phyloP scores from a whole-genome alignment of 1,140 invertebrate species.

The Orchesella cincta region DNA sequence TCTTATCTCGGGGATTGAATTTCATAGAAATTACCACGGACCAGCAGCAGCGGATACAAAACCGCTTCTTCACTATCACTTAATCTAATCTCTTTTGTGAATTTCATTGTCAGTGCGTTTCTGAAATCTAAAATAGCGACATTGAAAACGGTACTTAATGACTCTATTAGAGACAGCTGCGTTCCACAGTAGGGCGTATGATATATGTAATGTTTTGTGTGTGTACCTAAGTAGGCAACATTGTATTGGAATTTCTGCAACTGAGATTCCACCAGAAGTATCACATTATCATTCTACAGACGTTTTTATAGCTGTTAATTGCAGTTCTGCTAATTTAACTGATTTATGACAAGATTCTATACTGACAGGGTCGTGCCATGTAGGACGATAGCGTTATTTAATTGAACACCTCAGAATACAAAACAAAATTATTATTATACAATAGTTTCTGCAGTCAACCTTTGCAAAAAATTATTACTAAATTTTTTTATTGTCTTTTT shows the following conservation, averaged over 20 bases:
- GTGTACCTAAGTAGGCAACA: background rate
- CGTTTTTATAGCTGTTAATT: constrained; percentile 14
- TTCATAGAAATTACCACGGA: background rate
- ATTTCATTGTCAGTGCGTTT: background rate
- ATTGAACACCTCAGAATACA: background rate
- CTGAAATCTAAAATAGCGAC: background rate
- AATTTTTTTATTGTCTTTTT: background rate
- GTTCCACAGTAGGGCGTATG: background rate
- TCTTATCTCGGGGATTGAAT: background rate
- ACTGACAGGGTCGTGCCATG: background rate
- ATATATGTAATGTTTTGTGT: background rate
- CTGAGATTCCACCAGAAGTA: background rate
- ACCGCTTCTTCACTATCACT: background rate
- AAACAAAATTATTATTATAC: background rate
- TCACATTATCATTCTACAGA: background rate
- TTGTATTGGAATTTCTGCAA: background rate
- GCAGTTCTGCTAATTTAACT: background rate
- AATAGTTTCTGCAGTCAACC: too few relatives aligned
- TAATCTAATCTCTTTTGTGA: background rate
- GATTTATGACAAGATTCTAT: background rate
- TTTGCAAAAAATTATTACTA: too few relatives aligned
- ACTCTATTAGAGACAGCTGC: background rate
- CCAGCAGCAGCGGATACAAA: background rate
- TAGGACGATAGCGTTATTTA: background rate
- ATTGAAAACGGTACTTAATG: constrained; percentile 4